Conservation (phyloP, 2,888 invertebrate genomes). For the Epinotia nisella region DNA sequence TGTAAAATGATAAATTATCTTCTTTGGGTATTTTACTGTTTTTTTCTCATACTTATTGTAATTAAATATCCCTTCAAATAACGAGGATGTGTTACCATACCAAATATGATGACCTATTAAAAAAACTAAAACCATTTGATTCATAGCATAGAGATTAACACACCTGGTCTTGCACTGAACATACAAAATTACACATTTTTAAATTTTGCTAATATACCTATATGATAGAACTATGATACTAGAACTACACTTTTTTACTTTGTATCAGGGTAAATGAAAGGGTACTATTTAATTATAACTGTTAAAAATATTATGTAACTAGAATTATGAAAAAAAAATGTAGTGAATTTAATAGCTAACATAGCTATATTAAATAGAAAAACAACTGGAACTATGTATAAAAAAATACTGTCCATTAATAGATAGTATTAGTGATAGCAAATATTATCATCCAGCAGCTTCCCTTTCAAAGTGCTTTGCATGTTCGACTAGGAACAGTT, state of each 20-base stretch:
- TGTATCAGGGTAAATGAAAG: too few species aligned
- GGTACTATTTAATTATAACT: too few species aligned
- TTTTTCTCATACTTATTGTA: too few species aligned
- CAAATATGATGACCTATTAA: neutral
- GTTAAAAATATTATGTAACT: neutral
- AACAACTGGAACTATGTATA: neutral
- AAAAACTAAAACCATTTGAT: neutral
- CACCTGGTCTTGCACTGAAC: too few species aligned
- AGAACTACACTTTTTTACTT: too few species aligned
- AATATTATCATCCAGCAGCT: neutral
- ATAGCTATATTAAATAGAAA: neutral
- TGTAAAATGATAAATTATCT: too few species aligned
- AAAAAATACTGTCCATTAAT: neutral
- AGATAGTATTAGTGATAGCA: neutral
- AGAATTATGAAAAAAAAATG: neutral
- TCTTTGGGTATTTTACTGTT: too few species aligned
- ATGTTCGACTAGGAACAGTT: neutral
- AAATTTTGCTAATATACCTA: too few species aligned
- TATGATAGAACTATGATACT: too few species aligned
- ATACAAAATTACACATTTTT: too few species aligned
- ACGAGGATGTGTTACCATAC: neutral
- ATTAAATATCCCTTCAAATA: too few species aligned
- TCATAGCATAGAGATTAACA: neutral
- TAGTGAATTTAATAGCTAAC: neutral
- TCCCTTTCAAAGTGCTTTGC: neutral